These are phyloP conservation scores for Siphlonurus alternatus DNA, from an alignment of 2,888 invertebrate species.

Conservation along the genomic window DNA sequence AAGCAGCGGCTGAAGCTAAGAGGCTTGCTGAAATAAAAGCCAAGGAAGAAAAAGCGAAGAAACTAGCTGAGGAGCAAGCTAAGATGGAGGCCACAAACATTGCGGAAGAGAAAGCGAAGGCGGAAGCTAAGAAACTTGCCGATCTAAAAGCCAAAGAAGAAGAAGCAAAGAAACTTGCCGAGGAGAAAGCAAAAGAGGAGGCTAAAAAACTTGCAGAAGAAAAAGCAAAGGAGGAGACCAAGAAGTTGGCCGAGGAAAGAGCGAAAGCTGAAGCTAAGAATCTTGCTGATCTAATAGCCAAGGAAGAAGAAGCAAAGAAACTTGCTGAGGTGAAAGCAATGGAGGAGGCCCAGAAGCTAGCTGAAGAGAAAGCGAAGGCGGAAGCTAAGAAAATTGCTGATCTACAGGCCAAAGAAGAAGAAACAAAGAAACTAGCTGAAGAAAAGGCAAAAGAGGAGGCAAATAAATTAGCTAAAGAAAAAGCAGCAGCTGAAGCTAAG, in stretches of 20 bases:
- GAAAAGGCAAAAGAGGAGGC: slow-evolving; percentile 7
- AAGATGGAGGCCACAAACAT: slow-evolving; percentile 8
- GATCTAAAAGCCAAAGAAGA: slow-evolving; percentile 12
- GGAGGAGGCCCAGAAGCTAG: slow-evolving; percentile 8
- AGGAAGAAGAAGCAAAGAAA: slow-evolving; percentile 9
- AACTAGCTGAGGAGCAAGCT: background rate
- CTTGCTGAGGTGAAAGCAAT: slow-evolving; percentile 10
- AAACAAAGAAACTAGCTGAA: slow-evolving; percentile 6
- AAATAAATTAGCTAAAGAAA: background rate
- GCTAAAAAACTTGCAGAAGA: slow-evolving; percentile 13
- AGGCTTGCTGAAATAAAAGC: slow-evolving; percentile 11
- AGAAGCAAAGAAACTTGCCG: no score
- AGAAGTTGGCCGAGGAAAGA: slow-evolving; percentile 12
- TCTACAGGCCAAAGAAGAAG: slow-evolving; percentile 6
- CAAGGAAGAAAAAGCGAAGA: slow-evolving; percentile 10
- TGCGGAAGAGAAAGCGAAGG: slow-evolving; percentile 10
- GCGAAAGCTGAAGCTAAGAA: slow-evolving; percentile 14
- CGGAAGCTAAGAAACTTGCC: no score
- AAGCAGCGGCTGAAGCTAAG: background rate
- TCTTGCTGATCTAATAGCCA: slow-evolving; percentile 12
- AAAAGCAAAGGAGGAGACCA: slow-evolving; percentile 15
- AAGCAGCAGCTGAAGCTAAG: background rate
- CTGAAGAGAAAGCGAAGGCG: slow-evolving; percentile 15
- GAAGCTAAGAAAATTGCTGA: slow-evolving; percentile 12
- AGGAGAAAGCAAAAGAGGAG: slow-evolving; percentile 12